phyloP scores from a whole-genome alignment of 2,113 vertebrate genomes.

The Theristicus caerulescens region DNA sequence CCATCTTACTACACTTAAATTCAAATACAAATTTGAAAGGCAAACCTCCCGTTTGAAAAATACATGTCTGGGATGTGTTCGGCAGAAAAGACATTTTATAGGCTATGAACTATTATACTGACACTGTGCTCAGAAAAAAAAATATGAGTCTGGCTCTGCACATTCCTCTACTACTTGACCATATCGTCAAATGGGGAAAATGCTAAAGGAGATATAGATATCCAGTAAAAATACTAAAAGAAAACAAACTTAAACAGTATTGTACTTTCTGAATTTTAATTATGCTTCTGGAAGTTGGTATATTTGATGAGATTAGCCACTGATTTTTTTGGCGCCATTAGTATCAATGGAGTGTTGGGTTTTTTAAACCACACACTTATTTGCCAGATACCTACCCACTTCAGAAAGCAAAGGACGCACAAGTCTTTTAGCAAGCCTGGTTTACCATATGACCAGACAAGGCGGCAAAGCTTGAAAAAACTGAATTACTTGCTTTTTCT shows the following conservation, averaged over 20 bases:
- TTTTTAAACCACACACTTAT: not conserved
- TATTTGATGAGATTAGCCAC: not conserved
- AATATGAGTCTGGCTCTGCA: not conserved
- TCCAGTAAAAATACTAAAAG: not conserved
- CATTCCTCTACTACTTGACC: not conserved
- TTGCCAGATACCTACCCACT: not conserved
- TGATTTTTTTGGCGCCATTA: not conserved
- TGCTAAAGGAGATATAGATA: not conserved
- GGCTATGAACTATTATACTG: not conserved
- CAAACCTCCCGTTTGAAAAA: not conserved
- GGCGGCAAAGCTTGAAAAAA: not conserved
- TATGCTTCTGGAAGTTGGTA: not conserved
- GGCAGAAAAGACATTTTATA: not conserved
- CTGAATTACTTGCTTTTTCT: not conserved
- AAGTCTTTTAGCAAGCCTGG: not conserved
- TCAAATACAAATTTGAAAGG: not conserved
- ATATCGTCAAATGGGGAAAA: not conserved
- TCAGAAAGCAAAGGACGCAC: not conserved
- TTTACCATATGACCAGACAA: not conserved
- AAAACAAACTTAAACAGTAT: not conserved
- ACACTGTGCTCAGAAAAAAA: not conserved
- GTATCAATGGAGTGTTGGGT: rapidly evolving
- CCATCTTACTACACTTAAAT: not conserved
- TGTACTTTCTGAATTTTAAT: not conserved
- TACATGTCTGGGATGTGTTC: not conserved